Base-by-base conservation (phyloP, 2,888 invertebrate species). In the Leucania comma region DNA sequence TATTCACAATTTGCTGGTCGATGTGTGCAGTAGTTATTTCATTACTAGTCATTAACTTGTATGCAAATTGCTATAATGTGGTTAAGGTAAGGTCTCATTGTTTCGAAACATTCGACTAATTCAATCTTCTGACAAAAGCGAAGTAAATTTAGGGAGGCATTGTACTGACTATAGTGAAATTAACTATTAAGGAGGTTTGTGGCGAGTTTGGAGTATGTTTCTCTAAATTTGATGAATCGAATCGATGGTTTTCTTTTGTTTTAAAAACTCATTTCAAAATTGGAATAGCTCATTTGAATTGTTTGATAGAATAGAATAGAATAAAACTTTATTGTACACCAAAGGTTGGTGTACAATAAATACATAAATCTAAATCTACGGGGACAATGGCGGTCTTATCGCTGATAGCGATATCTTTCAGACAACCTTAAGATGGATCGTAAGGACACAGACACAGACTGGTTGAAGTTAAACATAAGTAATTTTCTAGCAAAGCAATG, bases 11-110 rank as follows among this genome's bases (percentile, higher is more conserved):
- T 81, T 75, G 57, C 26, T 58, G 58, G 63, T 71, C 68, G 42
- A 76, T 82, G 77, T 80, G 68, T 82, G 54, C 77, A 48, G 63
- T 73, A 80, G 59, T 84, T 78, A 81, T 82, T 86, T 81, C 60
- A 86, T 86, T 87, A 84, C 73, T 68, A 62, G 70, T 81, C 80
- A 83, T 85, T 85, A 85, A 75, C 63, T 56, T 72, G 68, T 67
- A 77, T 83, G 67, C 61, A 76, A 80, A 82, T 81, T 83, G 71
- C 32, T 42, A 50, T 83, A 77, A 80, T 68, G 58, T 35, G 24
- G 54, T 67, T 54, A 71, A 73, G 67, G 77, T 73, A 67, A 60
- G 38, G 59, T 68, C 59, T 66, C 58, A 72, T 72, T 82, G 70
- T 73, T 77, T 60, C 65, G n/a, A 26, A 61, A 51, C 50, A 32